Evolutionary conservation across 2,113 vertebrate genomes (phyloP), one percentile per base, ranked within the genome.

Genomic region (Carassius carassius): DNA sequence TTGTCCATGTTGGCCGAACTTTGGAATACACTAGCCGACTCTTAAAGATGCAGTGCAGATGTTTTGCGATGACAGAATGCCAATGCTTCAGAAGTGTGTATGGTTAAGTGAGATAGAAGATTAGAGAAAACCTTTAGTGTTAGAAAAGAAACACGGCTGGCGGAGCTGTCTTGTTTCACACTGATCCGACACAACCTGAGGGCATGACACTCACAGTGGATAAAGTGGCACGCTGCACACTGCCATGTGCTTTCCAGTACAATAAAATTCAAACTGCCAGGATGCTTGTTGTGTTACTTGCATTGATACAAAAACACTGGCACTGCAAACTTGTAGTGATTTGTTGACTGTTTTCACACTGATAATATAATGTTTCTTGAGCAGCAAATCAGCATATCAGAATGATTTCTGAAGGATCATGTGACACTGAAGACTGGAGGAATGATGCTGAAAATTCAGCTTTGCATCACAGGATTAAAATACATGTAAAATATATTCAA

Each of bases 21-120:
- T 80, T 62, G n/a, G 32, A 80, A 23, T 47, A 80, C 78, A 47
- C 37, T 63, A 14, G 37, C 78, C 44, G 78, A 63, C 21, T 47
- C 13, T 63, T 23, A 63, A 62, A 79, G 78, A 16, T 62, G 77
- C 19, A 16, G 77, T n/a, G n/a, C 35, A 79, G 77, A 79, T 79
- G 78, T 65, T 65, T 65, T 9, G 3, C 16, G 41, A 21, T 32
- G 62, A 32, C 41, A 67, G 12, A 35, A 81, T 49, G 63, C 11
- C 37, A 81, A 11, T 32, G n/a, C 7, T 63, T 25, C 58, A 47
- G 44, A 81, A 69, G 12, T 35, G 60, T 5, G 23, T 7, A 69
- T 32, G 62, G 60, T 47, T 47, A 79, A 58, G 60, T 25, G 58
- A 49, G 41, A 19, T 67, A 41, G 62, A 51, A 81, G 5, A 51